A percentile compares a stretch with the other conserved stretches of the same genome.
Conservation (phyloP, 2,888 invertebrate species). For the Euplagia quadripunctaria region DNA sequence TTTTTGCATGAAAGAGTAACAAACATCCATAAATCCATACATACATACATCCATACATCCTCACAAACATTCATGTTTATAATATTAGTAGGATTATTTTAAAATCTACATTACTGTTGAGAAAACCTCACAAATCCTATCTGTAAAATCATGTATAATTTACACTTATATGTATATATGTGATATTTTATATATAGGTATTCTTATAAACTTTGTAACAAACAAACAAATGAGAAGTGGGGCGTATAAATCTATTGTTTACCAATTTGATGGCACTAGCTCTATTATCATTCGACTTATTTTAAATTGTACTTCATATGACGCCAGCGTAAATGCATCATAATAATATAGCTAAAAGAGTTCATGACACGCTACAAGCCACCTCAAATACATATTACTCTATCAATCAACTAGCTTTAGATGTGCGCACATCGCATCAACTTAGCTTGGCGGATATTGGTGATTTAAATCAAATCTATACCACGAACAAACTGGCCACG, state of each 20-base stretch:
- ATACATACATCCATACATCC: too few relatives aligned
- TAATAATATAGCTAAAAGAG: constrained; percentile 9
- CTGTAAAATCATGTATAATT: neutral
- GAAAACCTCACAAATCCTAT: neutral
- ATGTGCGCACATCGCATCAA: constrained; percentile 34
- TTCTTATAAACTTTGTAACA: neutral
- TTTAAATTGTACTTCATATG: neutral
- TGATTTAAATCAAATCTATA: constrained; percentile 64
- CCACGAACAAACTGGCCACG: constrained; percentile 27
- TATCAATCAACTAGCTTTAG: constrained; percentile 19
- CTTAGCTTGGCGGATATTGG: constrained; percentile 61
- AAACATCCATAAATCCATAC: too few relatives aligned
- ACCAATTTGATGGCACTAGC: neutral
- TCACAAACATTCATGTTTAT: too few relatives aligned
- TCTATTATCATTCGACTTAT: neutral
- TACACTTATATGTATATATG: neutral
- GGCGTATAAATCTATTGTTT: neutral
- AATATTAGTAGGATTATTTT: too few relatives aligned
- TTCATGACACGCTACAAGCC: constrained; percentile 26
- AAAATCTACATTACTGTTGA: neutral
- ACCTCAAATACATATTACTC: constrained; percentile 43
- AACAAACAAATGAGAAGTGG: neutral
- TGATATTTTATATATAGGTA: neutral
- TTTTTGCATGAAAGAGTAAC: too few relatives aligned
- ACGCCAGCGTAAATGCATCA: neutral